Conservation (phyloP, 2,888 invertebrate species). For the Papilio gigon region DNA sequence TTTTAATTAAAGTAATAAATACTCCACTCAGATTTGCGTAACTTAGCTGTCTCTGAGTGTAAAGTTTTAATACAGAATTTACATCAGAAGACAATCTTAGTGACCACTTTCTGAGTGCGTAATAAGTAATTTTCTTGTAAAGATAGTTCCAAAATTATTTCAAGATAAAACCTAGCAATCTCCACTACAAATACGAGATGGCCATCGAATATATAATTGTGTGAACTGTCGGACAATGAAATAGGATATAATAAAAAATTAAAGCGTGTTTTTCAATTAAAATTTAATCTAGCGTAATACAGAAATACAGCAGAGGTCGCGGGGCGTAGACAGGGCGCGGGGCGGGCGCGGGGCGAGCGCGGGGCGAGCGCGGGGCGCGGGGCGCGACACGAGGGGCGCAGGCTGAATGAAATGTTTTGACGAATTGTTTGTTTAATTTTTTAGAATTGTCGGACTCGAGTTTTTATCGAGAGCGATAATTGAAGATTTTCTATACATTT, state of each 20-base stretch:
- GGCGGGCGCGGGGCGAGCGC: neutral
- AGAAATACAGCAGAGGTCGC: slow-evolving; percentile 46
- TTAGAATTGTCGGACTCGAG: neutral
- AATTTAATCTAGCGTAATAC: slow-evolving; percentile 55
- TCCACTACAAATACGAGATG: too few relatives aligned
- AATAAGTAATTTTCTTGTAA: too few relatives aligned
- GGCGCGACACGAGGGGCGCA: neutral
- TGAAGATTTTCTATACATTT: too few relatives aligned
- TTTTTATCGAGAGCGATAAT: neutral
- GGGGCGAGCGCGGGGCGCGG: neutral
- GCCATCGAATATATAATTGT: slow-evolving; percentile 19
- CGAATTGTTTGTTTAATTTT: slow-evolving; percentile 13
- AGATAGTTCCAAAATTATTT: too few relatives aligned
- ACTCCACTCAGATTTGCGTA: too few relatives aligned
- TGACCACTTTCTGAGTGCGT: too few relatives aligned
- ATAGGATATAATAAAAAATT: slow-evolving; percentile 42
- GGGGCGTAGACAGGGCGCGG: neutral
- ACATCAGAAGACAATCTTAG: too few relatives aligned
- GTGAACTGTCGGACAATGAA: slow-evolving; percentile 29
- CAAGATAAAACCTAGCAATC: too few relatives aligned
- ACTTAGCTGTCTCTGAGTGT: too few relatives aligned
- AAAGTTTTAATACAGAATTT: too few relatives aligned
- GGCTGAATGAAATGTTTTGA: slow-evolving; percentile 18
- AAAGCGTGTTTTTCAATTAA: slow-evolving; percentile 52
- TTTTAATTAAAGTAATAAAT: too few relatives aligned